Conservation (phyloP, 2,797 vertebrate species). For the Diceros bicornis region DNA sequence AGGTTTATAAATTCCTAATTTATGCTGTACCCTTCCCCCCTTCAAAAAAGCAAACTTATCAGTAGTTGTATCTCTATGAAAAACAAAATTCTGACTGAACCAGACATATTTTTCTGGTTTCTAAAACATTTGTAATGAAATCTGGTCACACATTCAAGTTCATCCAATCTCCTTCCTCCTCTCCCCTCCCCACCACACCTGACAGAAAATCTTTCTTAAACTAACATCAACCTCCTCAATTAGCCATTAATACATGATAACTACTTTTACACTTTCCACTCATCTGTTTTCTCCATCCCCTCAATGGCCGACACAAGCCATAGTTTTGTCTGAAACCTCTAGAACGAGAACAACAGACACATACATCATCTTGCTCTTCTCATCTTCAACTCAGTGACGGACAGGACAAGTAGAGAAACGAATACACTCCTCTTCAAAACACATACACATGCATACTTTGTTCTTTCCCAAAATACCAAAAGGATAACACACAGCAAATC, state of each 20-base stretch:
- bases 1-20: constrained; percentile 19
- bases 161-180: not conserved
- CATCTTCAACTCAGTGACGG: not conserved
- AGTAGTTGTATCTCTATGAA: not conserved
- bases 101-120: constrained; percentile 20
- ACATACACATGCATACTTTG: constrained; percentile 59
- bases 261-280: not conserved
- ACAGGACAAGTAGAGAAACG: constrained; percentile 51
- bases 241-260: not conserved
- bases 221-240: not conserved
- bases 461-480: constrained; percentile 58
- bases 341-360: not conserved
- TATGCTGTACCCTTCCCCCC: not conserved
- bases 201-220: not conserved
- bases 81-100: constrained; percentile 53
- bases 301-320: not conserved
- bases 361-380: not conserved
- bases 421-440: constrained; percentile 29
- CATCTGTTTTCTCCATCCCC: constrained; percentile 5
- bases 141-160: not conserved
- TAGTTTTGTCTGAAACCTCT: constrained; percentile 25
- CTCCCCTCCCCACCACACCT: not conserved
- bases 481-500: constrained; percentile 69
- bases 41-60: not conserved
- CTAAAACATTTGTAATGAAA: constrained; percentile 2